Conservation (phyloP, 2,113 vertebrate genomes). For the Manacus vitellinus region DNA sequence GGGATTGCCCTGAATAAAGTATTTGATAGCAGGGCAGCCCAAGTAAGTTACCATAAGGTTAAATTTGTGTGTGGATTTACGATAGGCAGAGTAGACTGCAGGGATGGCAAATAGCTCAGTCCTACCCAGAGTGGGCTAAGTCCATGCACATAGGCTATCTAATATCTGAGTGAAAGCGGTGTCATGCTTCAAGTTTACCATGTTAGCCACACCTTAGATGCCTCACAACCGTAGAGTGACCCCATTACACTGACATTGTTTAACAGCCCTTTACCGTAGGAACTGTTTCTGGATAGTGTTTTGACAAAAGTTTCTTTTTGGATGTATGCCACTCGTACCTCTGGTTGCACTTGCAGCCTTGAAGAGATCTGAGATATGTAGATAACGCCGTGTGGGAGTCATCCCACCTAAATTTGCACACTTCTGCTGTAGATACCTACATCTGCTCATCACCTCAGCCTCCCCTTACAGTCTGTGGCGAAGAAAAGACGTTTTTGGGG, state of each 20-base stretch:
- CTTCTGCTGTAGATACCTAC: background rate
- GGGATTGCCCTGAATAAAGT: background rate
- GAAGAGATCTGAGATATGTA: background rate
- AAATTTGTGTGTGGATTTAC: background rate
- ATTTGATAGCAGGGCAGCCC: background rate
- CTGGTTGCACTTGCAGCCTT: background rate
- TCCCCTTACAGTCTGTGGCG: background rate
- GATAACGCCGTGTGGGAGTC: background rate
- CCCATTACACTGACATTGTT: background rate
- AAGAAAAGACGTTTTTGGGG: background rate
- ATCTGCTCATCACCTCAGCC: conserved; percentile 32
- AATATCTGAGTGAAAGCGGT: background rate
- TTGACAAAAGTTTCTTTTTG: background rate
- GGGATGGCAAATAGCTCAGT: background rate
- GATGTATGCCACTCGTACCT: background rate
- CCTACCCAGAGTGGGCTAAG: background rate
- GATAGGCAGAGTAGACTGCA: background rate
- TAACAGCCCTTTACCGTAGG: background rate
- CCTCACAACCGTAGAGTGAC: background rate
- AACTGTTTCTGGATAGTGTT: background rate
- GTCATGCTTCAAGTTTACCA: background rate
- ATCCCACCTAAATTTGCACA: conserved; percentile 1
- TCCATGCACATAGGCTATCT: background rate
- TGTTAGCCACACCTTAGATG: background rate
- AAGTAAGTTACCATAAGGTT: background rate